Evolutionary conservation across 2,797 vertebrate genomes (phyloP).

Genomic region (Craterocephalus amniculus): DNA sequence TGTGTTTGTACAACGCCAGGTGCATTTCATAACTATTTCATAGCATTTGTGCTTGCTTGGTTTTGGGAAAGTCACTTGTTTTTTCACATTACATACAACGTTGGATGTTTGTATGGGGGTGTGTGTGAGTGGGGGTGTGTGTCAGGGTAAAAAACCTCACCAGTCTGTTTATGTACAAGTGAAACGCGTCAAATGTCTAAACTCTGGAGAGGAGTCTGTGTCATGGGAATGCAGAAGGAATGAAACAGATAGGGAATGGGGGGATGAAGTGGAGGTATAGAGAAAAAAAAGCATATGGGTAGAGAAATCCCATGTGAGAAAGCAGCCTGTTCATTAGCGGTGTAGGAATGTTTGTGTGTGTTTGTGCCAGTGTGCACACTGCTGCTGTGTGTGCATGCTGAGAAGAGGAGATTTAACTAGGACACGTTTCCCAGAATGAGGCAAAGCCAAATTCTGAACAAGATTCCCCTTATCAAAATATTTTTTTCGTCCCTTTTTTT

Average conservation of each 20-base stretch:
- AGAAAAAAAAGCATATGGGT: conserved; percentile 41
- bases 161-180: conserved; percentile 33
- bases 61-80: conserved; percentile 9
- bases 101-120: background rate
- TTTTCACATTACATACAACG: conserved; percentile 26
- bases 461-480: conserved; percentile 44
- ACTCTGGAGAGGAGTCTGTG: conserved; percentile 48
- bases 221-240: conserved; percentile 42
- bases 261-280: conserved; percentile 37
- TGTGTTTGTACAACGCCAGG: conserved; percentile 4
- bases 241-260: conserved; percentile 18
- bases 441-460: conserved; percentile 52
- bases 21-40: conserved; percentile 27
- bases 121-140: background rate
- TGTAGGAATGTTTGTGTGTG: conserved; percentile 22
- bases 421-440: conserved; percentile 64
- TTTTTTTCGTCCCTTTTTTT: conserved; percentile 48
- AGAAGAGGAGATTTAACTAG: conserved; percentile 70
- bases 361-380: conserved; percentile 17
- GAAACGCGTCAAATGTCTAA: conserved; percentile 53
- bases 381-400: conserved; percentile 30
- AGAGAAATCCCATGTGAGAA: conserved; percentile 63
- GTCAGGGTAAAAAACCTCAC: conserved; percentile 15
- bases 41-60: conserved; percentile 26
- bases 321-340: conserved; percentile 70